Percentiles rank a stretch among this genome's conserved stretches.
Evolutionary conservation across 2,113 vertebrate genomes (phyloP).

Genomic region (Myocastor coypus): DNA sequence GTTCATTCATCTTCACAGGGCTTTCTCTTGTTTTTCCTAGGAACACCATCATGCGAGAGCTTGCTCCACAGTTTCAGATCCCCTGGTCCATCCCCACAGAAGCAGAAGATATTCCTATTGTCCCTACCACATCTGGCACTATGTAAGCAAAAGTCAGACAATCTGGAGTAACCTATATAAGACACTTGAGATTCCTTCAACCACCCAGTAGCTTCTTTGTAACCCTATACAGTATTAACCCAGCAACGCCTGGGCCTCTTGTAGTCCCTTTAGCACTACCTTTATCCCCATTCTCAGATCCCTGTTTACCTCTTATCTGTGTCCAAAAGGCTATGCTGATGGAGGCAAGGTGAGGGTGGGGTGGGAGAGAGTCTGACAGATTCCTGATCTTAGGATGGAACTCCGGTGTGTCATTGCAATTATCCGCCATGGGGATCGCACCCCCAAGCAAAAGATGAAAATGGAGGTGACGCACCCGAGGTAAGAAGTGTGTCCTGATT

Average conservation of each 20-base stretch:
- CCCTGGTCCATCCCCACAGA: constrained; percentile 99
- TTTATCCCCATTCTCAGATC: neutral
- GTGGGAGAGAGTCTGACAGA: neutral
- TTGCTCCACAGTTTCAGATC: constrained; percentile 98
- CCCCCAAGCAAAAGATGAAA: constrained; percentile 99
- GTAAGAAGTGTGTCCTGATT: constrained; percentile 83
- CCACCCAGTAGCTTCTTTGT: neutral
- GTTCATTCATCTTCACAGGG: neutral
- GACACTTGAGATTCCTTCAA: neutral
- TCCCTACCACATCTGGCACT: constrained; percentile 99
- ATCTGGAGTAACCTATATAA: neutral
- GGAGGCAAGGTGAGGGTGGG: neutral
- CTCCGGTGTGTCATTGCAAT: constrained; percentile 98
- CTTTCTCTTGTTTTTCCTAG: constrained; percentile 83
- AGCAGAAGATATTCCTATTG: constrained; percentile 99
- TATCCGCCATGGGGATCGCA: constrained; percentile 97
- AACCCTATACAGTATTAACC: neutral
- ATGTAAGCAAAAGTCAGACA: constrained; percentile 91
- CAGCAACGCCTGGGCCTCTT: neutral
- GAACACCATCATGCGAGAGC: constrained; percentile 98
- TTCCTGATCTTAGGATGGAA: constrained; percentile 93
- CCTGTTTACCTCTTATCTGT: neutral
- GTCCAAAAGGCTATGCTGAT: neutral
- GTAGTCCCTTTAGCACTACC: neutral
- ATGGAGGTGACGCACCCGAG: constrained; percentile 98